These are phyloP conservation scores for Lepidocolaptes lacrymiger DNA, from an alignment of 2,797 vertebrate genomes.

Conservation along the genomic window DNA sequence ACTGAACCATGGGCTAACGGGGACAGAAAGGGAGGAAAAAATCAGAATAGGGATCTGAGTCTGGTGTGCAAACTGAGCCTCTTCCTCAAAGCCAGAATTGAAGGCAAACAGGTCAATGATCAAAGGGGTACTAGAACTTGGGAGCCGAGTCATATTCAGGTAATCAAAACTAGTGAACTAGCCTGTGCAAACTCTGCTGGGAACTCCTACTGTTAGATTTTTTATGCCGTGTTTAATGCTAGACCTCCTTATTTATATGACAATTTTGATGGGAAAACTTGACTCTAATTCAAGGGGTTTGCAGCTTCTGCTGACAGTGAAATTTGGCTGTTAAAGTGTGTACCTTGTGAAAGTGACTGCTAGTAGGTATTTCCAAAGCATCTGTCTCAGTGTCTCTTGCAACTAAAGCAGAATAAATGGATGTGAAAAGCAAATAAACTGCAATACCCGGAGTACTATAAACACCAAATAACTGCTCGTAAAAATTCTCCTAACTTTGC, in stretches of 20 bases:
- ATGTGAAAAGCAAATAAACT: conserved; percentile 36
- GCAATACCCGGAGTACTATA: conserved; percentile 4
- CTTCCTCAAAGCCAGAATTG: background rate
- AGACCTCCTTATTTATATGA: background rate
- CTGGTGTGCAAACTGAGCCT: background rate
- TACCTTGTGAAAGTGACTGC: background rate
- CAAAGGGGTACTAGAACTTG: background rate
- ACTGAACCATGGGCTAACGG: background rate
- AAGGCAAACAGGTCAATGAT: background rate
- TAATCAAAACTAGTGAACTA: background rate
- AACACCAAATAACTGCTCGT: conserved; percentile 14
- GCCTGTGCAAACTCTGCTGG: background rate
- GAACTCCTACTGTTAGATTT: background rate
- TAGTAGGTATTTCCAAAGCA: background rate
- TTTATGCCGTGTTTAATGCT: background rate
- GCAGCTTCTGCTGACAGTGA: background rate
- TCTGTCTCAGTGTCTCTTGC: background rate
- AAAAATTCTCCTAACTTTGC: conserved; percentile 17
- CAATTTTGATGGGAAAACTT: background rate
- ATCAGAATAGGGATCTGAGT: background rate
- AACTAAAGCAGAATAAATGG: conserved; percentile 20
- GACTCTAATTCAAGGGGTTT: background rate
- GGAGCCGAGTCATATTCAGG: background rate
- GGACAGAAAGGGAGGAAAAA: background rate
- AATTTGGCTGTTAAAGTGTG: background rate